Evolutionary conservation across 2,113 vertebrate species (phyloP).

Genomic region (Scomber japonicus): DNA sequence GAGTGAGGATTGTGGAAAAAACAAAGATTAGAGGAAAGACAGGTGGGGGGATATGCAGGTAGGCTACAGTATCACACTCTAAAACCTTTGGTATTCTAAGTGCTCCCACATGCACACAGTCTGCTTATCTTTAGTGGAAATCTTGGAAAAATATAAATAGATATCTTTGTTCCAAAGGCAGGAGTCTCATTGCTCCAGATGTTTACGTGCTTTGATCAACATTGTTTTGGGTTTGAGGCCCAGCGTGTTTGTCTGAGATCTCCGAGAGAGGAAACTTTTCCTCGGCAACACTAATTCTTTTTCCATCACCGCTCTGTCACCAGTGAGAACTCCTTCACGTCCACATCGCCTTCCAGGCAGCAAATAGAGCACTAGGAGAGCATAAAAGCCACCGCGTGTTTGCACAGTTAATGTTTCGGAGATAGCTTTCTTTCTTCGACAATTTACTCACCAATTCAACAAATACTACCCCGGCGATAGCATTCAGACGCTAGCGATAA

Average conservation of each 20-base stretch:
- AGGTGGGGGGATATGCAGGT: conserved; percentile 73
- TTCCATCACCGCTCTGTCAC: conserved; percentile 70
- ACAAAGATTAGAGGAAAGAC: conserved; percentile 66
- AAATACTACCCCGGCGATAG: conserved; percentile 46
- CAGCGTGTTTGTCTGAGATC: conserved; percentile 65
- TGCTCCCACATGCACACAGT: conserved; percentile 60
- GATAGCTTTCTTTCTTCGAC: conserved; percentile 54
- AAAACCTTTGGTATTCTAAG: conserved; percentile 53
- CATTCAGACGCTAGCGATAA: conserved; percentile 52
- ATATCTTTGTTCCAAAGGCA: conserved; percentile 56
- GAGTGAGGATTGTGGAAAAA: conserved; percentile 69
- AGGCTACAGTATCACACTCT: conserved; percentile 62
- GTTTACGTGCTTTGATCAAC: conserved; percentile 76
- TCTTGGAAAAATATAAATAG: conserved; percentile 69
- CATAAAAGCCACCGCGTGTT: conserved; percentile 53
- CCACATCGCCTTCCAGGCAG: conserved; percentile 45
- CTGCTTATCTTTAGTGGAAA: conserved; percentile 59
- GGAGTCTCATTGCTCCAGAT: conserved; percentile 72
- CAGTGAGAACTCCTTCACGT: conserved; percentile 46
- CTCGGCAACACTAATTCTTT: conserved; percentile 76
- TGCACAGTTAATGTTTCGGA: conserved; percentile 67
- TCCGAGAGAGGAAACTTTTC: conserved; percentile 69
- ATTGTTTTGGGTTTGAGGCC: conserved; percentile 71
- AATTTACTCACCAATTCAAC: conserved; percentile 48
- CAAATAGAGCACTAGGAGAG: conserved; percentile 47